Percentiles rank a stretch among this genome's conserved stretches.
These are phyloP conservation scores for Harmothoe impar DNA, from an alignment of 2,888 invertebrate genomes.

Conservation along the genomic window DNA sequence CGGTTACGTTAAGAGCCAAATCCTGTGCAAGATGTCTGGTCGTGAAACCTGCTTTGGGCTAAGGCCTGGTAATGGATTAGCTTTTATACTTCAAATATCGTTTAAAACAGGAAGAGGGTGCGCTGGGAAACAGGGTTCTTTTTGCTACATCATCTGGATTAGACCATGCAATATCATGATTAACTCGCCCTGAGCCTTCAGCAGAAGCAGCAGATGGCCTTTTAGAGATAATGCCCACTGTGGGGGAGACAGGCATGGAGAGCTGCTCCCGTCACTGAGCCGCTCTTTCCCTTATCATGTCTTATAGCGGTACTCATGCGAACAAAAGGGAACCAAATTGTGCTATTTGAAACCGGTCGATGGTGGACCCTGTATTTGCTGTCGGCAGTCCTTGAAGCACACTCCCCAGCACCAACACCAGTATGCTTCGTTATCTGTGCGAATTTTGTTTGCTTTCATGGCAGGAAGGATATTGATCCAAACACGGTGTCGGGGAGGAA, in stretches of 20 bases:
- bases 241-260: no score
- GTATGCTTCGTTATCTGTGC: slow-evolving; percentile 45
- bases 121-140: not conserved
- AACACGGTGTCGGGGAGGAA: not conserved
- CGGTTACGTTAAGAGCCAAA: slow-evolving; percentile 14
- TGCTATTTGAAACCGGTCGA: slow-evolving; percentile 21
- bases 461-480: slow-evolving; percentile 27
- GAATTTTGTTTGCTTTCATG: slow-evolving; percentile 48
- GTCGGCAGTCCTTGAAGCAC: not conserved
- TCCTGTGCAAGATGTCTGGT: not conserved
- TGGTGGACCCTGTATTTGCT: not conserved
- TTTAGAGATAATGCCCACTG: not conserved
- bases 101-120: not conserved
- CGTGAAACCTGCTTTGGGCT: not conserved
- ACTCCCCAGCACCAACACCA: not conserved
- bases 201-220: not conserved
- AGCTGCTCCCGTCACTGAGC: no score
- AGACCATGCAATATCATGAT: slow-evolving; percentile 48
- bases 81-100: slow-evolving; percentile 36
- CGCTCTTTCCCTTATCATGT: not conserved
- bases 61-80: slow-evolving; percentile 28
- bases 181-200: not conserved
- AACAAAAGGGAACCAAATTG: slow-evolving; percentile 25
- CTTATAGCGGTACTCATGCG: slow-evolving; percentile 21
- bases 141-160: slow-evolving; percentile 47